Evolutionary conservation across 1,140 invertebrate genomes (phyloP), one percentile per base, ranked within the genome.

Genomic region (Drosophila kohkoa): DNA sequence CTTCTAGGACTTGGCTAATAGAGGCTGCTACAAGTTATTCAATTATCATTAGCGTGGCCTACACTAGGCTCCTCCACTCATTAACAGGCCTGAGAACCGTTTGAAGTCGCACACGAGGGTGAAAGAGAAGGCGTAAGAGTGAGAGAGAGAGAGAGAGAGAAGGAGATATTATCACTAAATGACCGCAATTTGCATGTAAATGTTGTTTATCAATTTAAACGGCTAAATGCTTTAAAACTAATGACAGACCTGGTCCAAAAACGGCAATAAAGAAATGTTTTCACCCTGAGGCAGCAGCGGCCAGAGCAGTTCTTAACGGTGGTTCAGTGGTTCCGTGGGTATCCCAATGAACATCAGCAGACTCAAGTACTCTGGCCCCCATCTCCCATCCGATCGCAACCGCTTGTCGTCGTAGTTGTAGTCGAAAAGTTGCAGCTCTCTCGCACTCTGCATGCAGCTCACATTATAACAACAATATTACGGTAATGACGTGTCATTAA

Each of bases 401-500:
- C 60, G 13, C 30, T 10, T 41, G 25, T 28, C 38, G 35, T 45
- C 25, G 38, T 43, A 32, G 35, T 55, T 41, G 8, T 35, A 35
- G 64, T 67, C 41, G 28, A 48, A 43, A 46, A 60, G 15, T 46
- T 60, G 58, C 30, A 43, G 41, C 65, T 43, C 45, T 49, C 46
- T 58, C 43, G 57, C 30, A 51, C 28, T 58, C 70, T 72, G 80
- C 70, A 74, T 68, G 70, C 60, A 60, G 75, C 85, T 77, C 72
- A 85, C 78, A 89, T 81, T 89, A 80, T 89, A 89, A 90, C 90
- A 89, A 91, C 83, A 92, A 91, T 92, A 92, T 92, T 90, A 92
- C 81, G 72, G 78, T 92, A 92, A 92, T 92, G 90, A 90, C 78
- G 83, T 92, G 81, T 90, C 90, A 92, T 92, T 92, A 92, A 92